Conservation (phyloP, 2,113 vertebrate genomes). For the Muscicapa adusta region DNA sequence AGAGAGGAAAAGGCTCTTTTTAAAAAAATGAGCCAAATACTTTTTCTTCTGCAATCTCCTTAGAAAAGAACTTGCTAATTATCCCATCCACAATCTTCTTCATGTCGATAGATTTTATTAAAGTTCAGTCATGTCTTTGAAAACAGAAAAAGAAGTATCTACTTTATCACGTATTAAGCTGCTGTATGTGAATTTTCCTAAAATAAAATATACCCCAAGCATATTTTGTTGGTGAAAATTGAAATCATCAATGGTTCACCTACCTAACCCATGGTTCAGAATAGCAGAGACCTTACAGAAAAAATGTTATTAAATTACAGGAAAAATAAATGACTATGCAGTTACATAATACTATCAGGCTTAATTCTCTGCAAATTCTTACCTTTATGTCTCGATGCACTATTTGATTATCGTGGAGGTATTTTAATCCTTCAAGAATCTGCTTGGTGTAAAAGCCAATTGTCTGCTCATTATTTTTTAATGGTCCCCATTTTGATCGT, state of each 20-base stretch:
- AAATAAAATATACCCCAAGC: rapidly evolving
- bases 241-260: neutral
- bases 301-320: neutral
- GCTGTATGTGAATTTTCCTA: neutral
- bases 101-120: neutral
- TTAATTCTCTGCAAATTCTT: conserved; percentile 1
- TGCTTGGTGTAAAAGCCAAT: conserved; percentile 98
- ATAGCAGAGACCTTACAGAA: neutral
- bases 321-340: neutral
- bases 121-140: neutral
- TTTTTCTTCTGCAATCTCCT: neutral
- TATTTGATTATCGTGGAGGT: conserved; percentile 98
- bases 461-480: conserved; percentile 96
- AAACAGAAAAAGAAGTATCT: neutral
- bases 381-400: conserved; percentile 99
- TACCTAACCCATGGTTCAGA: neutral
- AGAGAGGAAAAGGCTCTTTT: neutral
- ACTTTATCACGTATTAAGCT: neutral
- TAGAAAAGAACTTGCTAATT: neutral
- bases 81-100: neutral
- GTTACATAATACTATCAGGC: neutral
- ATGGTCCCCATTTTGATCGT: conserved; percentile 95
- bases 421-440: conserved; percentile 97
- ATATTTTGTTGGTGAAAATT: neutral
- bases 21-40: neutral